A percentile compares a stretch with the other conserved stretches of the same genome.
These are phyloP conservation scores for Danio jaintianensis DNA, from an alignment of 2,797 vertebrate species.

Conservation along the genomic window DNA sequence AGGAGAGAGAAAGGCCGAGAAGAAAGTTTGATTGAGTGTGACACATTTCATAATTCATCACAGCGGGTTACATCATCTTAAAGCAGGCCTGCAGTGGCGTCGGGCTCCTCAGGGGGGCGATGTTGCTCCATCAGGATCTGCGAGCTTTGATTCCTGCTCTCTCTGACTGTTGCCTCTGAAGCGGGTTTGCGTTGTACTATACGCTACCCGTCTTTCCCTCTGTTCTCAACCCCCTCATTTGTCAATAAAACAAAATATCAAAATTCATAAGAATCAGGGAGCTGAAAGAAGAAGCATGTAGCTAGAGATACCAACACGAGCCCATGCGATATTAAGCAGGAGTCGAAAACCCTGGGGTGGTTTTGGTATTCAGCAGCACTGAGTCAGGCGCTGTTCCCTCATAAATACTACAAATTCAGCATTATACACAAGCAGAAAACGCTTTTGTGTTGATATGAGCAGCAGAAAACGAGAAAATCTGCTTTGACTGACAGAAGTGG, in stretches of 20 bases:
- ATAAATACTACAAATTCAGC: neutral
- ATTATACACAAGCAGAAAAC: neutral
- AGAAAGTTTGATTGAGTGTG: slow-evolving; percentile 52
- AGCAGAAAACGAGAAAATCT: neutral
- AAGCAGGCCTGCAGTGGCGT: neutral
- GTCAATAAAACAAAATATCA: slow-evolving; percentile 39
- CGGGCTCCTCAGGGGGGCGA: slow-evolving; percentile 26
- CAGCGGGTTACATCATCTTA: slow-evolving; percentile 51
- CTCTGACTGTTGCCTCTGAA: neutral
- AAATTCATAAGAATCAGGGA: slow-evolving; percentile 36
- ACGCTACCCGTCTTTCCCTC: neutral
- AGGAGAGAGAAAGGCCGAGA: slow-evolving; percentile 31
- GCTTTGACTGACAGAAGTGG: neutral
- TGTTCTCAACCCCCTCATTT: neutral
- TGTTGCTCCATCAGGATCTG: slow-evolving; percentile 37
- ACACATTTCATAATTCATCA: slow-evolving; percentile 60
- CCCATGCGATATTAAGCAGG: slow-evolving; percentile 28
- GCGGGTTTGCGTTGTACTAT: neutral
- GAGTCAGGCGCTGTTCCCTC: neutral
- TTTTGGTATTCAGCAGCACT: slow-evolving; percentile 20
- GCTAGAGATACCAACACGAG: slow-evolving; percentile 14
- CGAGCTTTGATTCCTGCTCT: slow-evolving; percentile 13
- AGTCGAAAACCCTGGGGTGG: slow-evolving; percentile 8
- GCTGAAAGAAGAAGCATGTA: slow-evolving; percentile 1
- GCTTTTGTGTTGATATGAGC: neutral